Percentiles rank a stretch among this genome's conserved stretches.
Evolutionary conservation across 1,140 invertebrate genomes (phyloP).

Genomic region (Akabosia matsudoensis): DNA sequence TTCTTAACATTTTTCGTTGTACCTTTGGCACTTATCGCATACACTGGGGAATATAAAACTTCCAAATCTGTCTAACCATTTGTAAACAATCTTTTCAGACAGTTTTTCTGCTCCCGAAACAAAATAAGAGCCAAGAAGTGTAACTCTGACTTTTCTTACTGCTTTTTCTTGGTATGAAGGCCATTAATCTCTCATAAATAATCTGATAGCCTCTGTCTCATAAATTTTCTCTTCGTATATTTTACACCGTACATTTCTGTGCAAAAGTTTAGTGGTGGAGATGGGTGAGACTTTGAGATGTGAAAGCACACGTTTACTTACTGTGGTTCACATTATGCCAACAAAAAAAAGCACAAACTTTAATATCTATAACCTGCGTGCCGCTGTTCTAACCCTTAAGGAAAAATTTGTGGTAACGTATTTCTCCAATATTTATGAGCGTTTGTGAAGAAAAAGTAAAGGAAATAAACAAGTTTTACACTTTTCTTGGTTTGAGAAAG

Average conservation of each 20-base stretch:
- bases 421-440: neutral
- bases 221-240: conserved; percentile 35
- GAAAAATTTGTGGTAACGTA: neutral
- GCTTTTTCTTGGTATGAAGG: conserved; percentile 42
- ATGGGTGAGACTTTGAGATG: neutral
- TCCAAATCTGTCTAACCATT: too few species aligned
- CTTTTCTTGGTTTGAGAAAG: conserved; percentile 10
- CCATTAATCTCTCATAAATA: conserved; percentile 48
- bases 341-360: neutral
- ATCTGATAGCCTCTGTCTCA: conserved; percentile 43
- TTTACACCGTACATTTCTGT: neutral
- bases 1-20: neutral
- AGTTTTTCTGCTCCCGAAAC: too few species aligned
- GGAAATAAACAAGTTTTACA: conserved; percentile 11
- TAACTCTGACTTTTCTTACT: conserved; percentile 42
- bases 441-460: neutral
- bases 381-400: neutral
- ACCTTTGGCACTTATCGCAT: neutral
- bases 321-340: neutral
- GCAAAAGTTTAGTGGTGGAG: neutral
- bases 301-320: neutral
- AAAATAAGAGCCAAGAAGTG: too few species aligned
- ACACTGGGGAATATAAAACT: neutral
- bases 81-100: too few species aligned
- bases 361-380: neutral